Evolutionary conservation across 2,888 invertebrate species (phyloP), one percentile per base, ranked within the genome.

Genomic region (Mesorhabditis spiculigera): DNA sequence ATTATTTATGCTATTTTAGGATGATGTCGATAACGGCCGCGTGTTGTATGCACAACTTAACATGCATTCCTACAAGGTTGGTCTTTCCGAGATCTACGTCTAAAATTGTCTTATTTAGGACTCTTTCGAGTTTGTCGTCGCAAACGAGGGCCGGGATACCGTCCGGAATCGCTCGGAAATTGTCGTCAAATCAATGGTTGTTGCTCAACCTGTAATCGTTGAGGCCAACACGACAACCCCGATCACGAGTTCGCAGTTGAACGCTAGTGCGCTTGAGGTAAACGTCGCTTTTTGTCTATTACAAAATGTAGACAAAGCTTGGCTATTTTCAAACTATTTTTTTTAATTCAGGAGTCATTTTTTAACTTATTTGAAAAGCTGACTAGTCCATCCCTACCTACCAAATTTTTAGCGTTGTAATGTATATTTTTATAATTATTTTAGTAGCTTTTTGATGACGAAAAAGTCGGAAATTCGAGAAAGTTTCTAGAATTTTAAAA

Each of bases 31-130:
- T 78, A 90, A 91, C 0, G 91, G 92, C 72, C 90, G 91, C 68
- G 92, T 97, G 0, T 91, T 92, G 86, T 97, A 95, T 86, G 91
- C 94, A 89, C 95, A 96, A 87, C 92, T 92, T n/a, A 93, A 95
- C 86, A 91, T 95, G 90, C 92, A 80, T 63, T 79, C 83, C 4
- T 82, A 76, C 66, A 75, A 80, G 71, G 82, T 81, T 43, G 8
- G 68, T 45, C 45, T 5, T 43, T 28, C 43, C 5, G 45, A 44
- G 5, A 42, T 45, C 13, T 50, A 13, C 4, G 13, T 5, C 10
- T 13, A 28, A 58, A 63, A 28, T 28, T 5, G 28, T 63, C 16
- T 8, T 45, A 68, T 75, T n/a, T 72, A 82, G 76, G 85, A 85
- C 71, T 71, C 77, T 5, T 85, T 85, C 72, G 81, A 79, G 8